Base-by-base conservation (phyloP, 92 coral and sea anemone genomes). In the Zoanthus sociatus region DNA sequence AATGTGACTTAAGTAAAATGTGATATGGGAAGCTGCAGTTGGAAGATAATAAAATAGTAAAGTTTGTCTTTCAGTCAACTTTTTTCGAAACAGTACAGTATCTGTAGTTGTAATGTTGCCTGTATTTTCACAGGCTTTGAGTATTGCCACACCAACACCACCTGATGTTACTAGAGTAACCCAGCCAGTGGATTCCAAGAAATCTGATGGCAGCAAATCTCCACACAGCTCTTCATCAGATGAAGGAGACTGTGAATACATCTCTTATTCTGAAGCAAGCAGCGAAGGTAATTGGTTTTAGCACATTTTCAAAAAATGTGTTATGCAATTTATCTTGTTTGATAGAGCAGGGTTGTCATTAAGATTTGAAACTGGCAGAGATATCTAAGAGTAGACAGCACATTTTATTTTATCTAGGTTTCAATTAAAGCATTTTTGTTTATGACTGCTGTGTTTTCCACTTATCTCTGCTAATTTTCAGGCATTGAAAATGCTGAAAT, bases 181-280 rank as follows among this genome's bases (percentile, higher is more conserved):
- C 68, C 53, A 88, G 18, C 79, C 88, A 55, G 86, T 84, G 14
- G 47, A 91, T 26, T 76, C 88, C 42, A 84, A 88, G 17, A 90
- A 93, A 44, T 82, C 96, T 7, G 94, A 78, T 51, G 91, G 87
- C 48, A 56, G 91, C 46, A 94, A 83, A 73, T 92, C 98, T 1
- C 92, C 95, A 61, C 88, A 75, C 5, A 33, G 77, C 20, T 90
- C 98, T 68, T 92, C 95, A 9, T 92, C 95, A 84, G 98, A 94
- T 83, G 98, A 94, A 44, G 97, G 93, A 32, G 97, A 94, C 88
- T 90, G 92, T 90, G 98, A 92, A 90, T 92, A 90, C 63, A 82
- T 94, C n/a, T 94, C 97, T 12, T 92, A 94, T 73, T 94, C 97
- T 68, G 98, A 94, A 77, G 95, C 93, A 31, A 94, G 98, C 76